These are phyloP conservation scores for Plebejus argus DNA, from an alignment of 2,888 invertebrate species.

Conservation along the genomic window DNA sequence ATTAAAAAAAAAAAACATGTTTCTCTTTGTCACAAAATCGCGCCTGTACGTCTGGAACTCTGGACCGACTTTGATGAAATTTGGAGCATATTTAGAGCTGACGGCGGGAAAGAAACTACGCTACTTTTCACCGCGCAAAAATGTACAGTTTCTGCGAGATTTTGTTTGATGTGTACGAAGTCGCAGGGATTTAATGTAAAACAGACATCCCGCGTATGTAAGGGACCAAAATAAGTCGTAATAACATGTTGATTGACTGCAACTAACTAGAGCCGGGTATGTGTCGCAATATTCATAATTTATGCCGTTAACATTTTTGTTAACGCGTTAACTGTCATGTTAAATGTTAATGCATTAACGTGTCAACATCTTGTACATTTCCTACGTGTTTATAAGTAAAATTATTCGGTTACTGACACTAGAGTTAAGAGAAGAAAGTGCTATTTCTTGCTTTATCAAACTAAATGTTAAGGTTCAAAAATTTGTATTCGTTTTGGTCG, in stretches of 20 bases:
- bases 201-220: conserved; percentile 18
- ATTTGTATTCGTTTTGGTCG: too few species aligned
- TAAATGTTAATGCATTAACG: conserved; percentile 9
- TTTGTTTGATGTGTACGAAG: too few species aligned
- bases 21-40: too few species aligned
- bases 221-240: conserved; percentile 27
- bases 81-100: too few species aligned
- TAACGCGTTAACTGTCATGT: conserved; percentile 8
- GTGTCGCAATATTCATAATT: conserved; percentile 32
- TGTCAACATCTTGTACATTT: conserved; percentile 21
- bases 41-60: too few species aligned
- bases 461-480: too few species aligned
- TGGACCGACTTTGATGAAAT: too few species aligned
- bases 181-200: not conserved
- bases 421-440: not conserved
- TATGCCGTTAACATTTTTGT: conserved; percentile 27
- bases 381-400: conserved; percentile 2
- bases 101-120: too few species aligned
- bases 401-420: not conserved
- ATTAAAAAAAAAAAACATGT: too few species aligned
- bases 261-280: conserved; percentile 27
- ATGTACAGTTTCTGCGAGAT: too few species aligned
- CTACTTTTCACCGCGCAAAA: too few species aligned
- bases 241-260: conserved; percentile 31
- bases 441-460: not conserved